Evolutionary conservation across 2,888 invertebrate genomes (phyloP), one percentile per base, ranked within the genome.

Genomic region (Schizaphis graminum): DNA sequence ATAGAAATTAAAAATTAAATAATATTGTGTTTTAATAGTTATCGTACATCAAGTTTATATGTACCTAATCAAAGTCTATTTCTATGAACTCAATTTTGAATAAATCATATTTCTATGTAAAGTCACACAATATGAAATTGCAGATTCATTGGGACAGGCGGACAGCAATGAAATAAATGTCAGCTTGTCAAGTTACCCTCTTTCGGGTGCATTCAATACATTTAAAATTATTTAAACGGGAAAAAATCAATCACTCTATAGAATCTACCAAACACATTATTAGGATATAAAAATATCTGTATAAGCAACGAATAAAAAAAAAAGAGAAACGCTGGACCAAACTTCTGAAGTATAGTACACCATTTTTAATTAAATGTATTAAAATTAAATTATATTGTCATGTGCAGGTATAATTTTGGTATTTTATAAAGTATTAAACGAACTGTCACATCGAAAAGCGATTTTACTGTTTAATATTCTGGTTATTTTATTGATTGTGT

Each of bases 111-210:
- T 86, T 35, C 47, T 61, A 86, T 44, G n/a, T 91, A 57, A 86
- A n/a, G 57, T 57, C 91, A 47, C 86, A 86, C 47, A 91, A 86
- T 91, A 86, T 57, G n/a, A 86, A 86, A 91, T 86, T 47, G 47
- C 35, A 61, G 56, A n/a, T 44, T 86, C 47, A 26, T 26, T 13
- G 24, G 44, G 86, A 57, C 86, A 91, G n/a, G 8, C 26, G 44
- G 86, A 47, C 86, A 91, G n/a, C 13, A 35, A 92, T 61, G 91
- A 92, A 92, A 92, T 92, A 61, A 86, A 92, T 86, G 57, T 92
- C 35, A 61, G 86, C 57, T 92, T 92, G 86, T 92, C 57, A 86
- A 61, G 35, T 87, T 47, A 61, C 35, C 24, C 67, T 47, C 35
- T 86, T 26, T 86, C 13, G n/a, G 61, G 26, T 49, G n/a, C 11